phyloP scores from a whole-genome alignment of 2,797 vertebrate genomes.

The Sebastes iracundus region DNA sequence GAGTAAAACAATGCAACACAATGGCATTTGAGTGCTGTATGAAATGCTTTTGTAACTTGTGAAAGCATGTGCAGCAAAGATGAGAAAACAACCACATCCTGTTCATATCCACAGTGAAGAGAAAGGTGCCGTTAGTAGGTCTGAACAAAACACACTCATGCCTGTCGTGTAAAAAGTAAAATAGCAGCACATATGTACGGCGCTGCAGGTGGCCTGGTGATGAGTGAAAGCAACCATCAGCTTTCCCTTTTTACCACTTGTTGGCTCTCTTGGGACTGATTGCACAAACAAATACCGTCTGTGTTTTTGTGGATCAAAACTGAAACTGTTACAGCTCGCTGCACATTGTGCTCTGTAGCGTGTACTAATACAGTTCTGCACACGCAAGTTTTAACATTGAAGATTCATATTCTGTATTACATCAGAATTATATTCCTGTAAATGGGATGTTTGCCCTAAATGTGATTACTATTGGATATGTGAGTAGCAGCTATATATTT shows the following conservation, averaged over 20 bases:
- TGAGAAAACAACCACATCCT: constrained; percentile 40
- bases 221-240: constrained; percentile 49
- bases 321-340: constrained; percentile 47
- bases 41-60: constrained; percentile 14
- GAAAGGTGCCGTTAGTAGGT: constrained; percentile 27
- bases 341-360: constrained; percentile 9
- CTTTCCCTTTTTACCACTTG: constrained; percentile 66
- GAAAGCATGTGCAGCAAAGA: background rate
- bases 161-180: constrained; percentile 46
- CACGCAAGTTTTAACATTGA: background rate
- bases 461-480: too few species aligned
- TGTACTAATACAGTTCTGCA: background rate
- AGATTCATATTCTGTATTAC: background rate
- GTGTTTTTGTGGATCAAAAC: constrained; percentile 56
- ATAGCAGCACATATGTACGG: constrained; percentile 42
- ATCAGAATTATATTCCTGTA: background rate
- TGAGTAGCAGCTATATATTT: too few species aligned
- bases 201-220: constrained; percentile 60
- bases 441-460: too few species aligned
- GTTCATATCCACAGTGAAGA: constrained; percentile 13
- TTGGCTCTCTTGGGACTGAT: constrained; percentile 43
- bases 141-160: constrained; percentile 38
- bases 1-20: background rate
- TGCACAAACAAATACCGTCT: constrained; percentile 39
- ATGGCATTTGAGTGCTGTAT: background rate